Evolutionary conservation across 2,888 invertebrate species (phyloP).

Genomic region (Cylindroiulus punctatus): DNA sequence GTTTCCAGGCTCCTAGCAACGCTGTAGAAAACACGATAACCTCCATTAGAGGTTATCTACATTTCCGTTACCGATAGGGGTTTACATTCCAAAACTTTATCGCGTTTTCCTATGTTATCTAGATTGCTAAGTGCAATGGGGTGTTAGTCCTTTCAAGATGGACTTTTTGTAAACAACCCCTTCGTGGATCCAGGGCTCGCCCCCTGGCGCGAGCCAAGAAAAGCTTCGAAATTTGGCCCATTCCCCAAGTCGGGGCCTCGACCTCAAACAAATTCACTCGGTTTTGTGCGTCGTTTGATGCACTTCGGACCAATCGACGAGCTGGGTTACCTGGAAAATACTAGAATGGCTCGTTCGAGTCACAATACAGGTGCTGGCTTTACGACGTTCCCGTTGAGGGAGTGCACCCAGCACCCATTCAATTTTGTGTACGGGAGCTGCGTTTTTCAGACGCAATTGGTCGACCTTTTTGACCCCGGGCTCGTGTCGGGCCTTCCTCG

Average conservation of each 20-base stretch:
- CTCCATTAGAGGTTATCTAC: too few species aligned
- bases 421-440: neutral
- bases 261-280: neutral
- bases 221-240: neutral
- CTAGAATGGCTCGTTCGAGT: neutral
- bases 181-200: too few species aligned
- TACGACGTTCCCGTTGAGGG: slow-evolving; percentile 3
- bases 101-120: too few species aligned
- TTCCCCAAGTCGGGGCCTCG: slow-evolving; percentile 2
- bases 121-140: too few species aligned
- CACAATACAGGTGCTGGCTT: neutral
- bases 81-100: too few species aligned
- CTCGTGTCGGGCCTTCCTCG: slow-evolving; percentile 24
- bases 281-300: neutral
- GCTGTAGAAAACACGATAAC: too few species aligned
- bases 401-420: neutral
- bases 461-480: slow-evolving; percentile 30
- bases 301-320: neutral
- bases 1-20: too few species aligned
- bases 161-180: too few species aligned
- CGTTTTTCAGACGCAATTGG: neutral
- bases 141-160: too few species aligned
- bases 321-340: neutral
- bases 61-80: too few species aligned
- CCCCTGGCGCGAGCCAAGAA: neutral